Evolutionary conservation across 2,888 invertebrate species (phyloP).

Genomic region (Anorthoa munda): DNA sequence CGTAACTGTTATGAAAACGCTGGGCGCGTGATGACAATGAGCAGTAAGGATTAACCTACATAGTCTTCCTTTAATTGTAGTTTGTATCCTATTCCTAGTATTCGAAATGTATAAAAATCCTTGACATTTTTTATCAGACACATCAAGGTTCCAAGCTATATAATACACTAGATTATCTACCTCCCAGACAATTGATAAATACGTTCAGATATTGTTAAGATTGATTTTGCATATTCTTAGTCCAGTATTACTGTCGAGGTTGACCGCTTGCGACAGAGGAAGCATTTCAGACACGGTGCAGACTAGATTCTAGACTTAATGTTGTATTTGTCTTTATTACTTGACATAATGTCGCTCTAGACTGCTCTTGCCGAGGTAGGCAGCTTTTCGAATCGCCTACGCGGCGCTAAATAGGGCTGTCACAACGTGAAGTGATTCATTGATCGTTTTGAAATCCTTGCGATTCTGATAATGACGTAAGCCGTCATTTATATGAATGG

Average conservation of each 20-base stretch:
- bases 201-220: constrained; percentile 21
- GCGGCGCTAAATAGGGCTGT: constrained; percentile 46
- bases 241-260: constrained; percentile 16
- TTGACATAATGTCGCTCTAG: constrained; percentile 41
- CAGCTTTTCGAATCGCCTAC: constrained; percentile 53
- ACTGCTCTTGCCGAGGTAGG: constrained; percentile 45
- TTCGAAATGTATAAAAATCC: constrained; percentile 21
- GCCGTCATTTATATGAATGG: constrained; percentile 18
- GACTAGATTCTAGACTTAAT: constrained; percentile 39
- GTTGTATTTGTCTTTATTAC: constrained; percentile 33
- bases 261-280: constrained; percentile 30
- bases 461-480: constrained; percentile 41
- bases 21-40: not conserved
- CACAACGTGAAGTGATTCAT: constrained; percentile 42
- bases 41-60: not conserved
- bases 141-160: constrained; percentile 33
- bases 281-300: constrained; percentile 31
- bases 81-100: constrained; percentile 11
- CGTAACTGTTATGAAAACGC: not conserved
- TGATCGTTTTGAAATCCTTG: constrained; percentile 23
- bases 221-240: constrained; percentile 19
- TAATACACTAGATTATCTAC: constrained; percentile 2
- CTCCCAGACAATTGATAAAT: constrained; percentile 7
- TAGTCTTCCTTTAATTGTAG: not conserved
- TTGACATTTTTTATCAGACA: constrained; percentile 25